Evolutionary conservation across 2,888 invertebrate genomes (phyloP).

Genomic region (Periphyllus acericola): DNA sequence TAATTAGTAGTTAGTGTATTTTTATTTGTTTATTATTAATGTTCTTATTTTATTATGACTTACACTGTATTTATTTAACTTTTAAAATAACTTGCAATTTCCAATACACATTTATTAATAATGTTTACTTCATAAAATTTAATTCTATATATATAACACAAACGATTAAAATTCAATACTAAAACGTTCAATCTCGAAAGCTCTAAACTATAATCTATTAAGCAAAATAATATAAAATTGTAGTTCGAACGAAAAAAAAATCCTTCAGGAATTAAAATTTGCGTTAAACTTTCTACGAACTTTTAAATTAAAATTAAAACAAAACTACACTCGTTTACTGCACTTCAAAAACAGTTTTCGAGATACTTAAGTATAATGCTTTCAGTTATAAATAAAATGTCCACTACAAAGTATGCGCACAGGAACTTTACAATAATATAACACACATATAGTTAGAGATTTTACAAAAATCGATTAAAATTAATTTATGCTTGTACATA

Average conservation of each 20-base stretch:
- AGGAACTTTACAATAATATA: neutral
- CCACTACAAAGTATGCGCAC: neutral
- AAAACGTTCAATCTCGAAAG: no score
- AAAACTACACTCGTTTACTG: neutral
- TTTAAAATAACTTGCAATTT: no score
- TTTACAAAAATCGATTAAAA: no score
- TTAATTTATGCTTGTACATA: neutral
- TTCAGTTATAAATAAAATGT: neutral
- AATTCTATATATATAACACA: no score
- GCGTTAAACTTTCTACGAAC: slow-evolving; percentile 1
- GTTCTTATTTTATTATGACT: no score
- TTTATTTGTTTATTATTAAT: no score
- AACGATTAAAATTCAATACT: no score
- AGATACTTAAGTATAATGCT: neutral
- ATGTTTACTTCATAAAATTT: no score
- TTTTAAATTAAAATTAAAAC: slow-evolving; percentile 41
- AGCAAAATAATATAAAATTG: neutral
- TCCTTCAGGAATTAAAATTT: slow-evolving; percentile 3
- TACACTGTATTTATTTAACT: no score
- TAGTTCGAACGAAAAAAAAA: slow-evolving; percentile 3
- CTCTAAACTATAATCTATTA: no score
- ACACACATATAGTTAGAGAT: neutral
- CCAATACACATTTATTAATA: no score
- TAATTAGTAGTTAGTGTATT: no score
- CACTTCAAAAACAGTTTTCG: neutral